Base-by-base conservation (phyloP, 2,888 invertebrate genomes). In the Drosophila kuntzei region DNA sequence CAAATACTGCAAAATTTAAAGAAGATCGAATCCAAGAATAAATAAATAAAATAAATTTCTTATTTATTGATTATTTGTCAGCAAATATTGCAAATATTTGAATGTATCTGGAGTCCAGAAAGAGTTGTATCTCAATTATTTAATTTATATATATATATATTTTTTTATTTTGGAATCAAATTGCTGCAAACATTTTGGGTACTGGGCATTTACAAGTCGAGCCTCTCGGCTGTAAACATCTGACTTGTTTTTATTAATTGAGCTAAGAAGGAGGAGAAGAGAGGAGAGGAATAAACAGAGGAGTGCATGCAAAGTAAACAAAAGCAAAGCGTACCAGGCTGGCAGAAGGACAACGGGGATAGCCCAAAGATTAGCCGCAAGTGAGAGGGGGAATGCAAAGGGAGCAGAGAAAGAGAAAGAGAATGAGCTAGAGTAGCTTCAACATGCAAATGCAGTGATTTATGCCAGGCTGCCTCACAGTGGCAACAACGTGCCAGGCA, bases 371-470 rank as follows among this genome's bases (percentile, higher is more conserved):
- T 80, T 78, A 83, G 83, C 78, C 60, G 39, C 37, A 55, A 50
- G 39, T 32, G 61, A 18, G 20, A 14, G 3, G 29, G 9, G 11
- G 20, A 32, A n/a, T 1, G 12, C 29, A 25, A 27, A 9, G 16
- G 14, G 27, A 29, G 0, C 9, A n/a, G 9, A 11, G 16, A 2
- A 27, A 27, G 34, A 4, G 20, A 5, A 2, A 7, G 9, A 18
- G 43, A 12, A 37, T 47, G 39, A 62, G 47, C 41, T 22, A 18
- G 8, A 54, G 60, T 12, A 53, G 55, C 20, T 41, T 34, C 46
- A 70, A 70, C 80, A 78, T 82, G 83, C 73, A 82, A 85, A 83
- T 82, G 83, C 83, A 76, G 80, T 86, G 83, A 83, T 83, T 83
- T 86, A 83, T 83, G 78, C 76, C 80, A 46, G 49, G 51, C 66